A percentile compares a stretch with the other conserved stretches of the same genome.
These are phyloP conservation scores for Rhopilema esculentum DNA, from an alignment of 30 jellyfish, hydroid and myxozoan genomes.

Conservation along the genomic window DNA sequence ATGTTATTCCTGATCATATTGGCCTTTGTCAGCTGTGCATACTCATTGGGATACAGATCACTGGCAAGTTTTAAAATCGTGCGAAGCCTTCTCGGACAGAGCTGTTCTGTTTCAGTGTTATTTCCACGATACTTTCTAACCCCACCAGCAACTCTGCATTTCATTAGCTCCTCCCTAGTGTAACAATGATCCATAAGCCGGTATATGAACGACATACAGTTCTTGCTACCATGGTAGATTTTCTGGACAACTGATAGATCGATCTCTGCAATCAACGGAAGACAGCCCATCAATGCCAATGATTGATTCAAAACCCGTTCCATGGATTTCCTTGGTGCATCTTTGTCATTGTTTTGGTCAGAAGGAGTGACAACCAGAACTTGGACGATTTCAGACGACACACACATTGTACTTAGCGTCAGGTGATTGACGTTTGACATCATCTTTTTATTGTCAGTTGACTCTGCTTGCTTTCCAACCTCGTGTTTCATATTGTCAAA, in stretches of 20 bases:
- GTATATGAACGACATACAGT: constrained; percentile 64
- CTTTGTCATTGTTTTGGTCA: constrained; percentile 55
- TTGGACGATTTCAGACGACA: constrained; percentile 61
- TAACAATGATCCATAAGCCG: constrained; percentile 64
- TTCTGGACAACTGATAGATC: constrained; percentile 48
- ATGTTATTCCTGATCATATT: constrained; percentile 54
- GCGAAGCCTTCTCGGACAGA: constrained; percentile 51
- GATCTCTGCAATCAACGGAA: constrained; percentile 62
- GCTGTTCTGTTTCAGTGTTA: constrained; percentile 62
- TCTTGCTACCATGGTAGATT: constrained; percentile 62
- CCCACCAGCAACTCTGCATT: constrained; percentile 62
- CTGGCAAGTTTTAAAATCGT: constrained; percentile 56
- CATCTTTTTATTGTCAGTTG: constrained; percentile 40
- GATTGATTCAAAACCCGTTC: constrained; percentile 44
- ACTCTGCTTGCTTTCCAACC: neutral
- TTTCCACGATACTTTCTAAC: constrained; percentile 68
- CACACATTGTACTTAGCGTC: constrained; percentile 25
- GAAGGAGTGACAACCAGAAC: constrained; percentile 53
- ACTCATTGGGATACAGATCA: constrained; percentile 58
- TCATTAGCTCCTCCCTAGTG: constrained; percentile 63
- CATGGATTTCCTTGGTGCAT: constrained; percentile 33
- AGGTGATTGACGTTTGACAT: constrained; percentile 41
- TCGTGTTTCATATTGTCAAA: neutral
- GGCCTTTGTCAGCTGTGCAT: constrained; percentile 38
- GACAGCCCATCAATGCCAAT: constrained; percentile 33